These are phyloP conservation scores for Columba janthina DNA, from an alignment of 2,113 vertebrate genomes.

Conservation along the genomic window DNA sequence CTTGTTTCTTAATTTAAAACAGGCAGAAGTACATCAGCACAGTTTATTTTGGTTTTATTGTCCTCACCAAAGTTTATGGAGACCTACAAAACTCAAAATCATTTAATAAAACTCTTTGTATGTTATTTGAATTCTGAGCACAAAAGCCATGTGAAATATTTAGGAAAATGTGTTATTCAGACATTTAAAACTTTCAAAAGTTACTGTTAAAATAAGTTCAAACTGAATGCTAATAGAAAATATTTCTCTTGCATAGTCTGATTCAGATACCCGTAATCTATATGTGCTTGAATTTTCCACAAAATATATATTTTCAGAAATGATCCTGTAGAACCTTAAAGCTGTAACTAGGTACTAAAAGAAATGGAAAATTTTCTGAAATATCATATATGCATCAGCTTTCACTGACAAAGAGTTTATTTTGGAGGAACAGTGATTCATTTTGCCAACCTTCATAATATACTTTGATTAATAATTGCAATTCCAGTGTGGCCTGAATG, in stretches of 20 bases:
- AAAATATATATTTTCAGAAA: not conserved
- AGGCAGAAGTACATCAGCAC: not conserved
- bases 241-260: not conserved
- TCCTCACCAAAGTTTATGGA: not conserved
- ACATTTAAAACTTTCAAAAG: not conserved
- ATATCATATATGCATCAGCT: not conserved
- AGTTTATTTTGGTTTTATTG: not conserved
- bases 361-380: not conserved
- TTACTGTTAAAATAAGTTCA: not conserved
- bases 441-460: conserved; percentile 12
- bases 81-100: not conserved
- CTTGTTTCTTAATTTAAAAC: not conserved
- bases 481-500: conserved; percentile 37
- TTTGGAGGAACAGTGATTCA: not conserved
- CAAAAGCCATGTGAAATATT: not conserved
- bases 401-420: not conserved
- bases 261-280: not conserved
- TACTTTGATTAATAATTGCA: conserved; percentile 50
- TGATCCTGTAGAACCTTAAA: not conserved
- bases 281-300: not conserved
- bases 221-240: not conserved
- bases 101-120: not conserved
- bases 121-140: not conserved
- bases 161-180: not conserved
- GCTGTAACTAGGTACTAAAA: not conserved